Evolutionary conservation across 2,113 vertebrate genomes (phyloP), one percentile per base, ranked within the genome.

Genomic region (Lethenteron reissneri): DNA sequence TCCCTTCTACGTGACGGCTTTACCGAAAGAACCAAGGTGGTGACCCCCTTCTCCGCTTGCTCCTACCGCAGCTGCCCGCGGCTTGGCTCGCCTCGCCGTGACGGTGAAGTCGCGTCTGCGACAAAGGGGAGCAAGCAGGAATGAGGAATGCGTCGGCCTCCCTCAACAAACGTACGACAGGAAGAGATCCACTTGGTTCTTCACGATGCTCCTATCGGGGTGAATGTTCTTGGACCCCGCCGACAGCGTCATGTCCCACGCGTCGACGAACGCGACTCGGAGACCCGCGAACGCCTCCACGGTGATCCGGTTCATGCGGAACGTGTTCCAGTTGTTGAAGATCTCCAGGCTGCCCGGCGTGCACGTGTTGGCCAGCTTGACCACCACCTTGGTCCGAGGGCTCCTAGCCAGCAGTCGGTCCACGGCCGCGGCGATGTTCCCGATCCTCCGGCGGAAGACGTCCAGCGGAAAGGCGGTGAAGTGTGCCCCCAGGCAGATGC

Each of bases 391-490:
- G 9, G 77, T 56, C 1, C 19, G 64, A 1, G 73, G 56, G 70
- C 76, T 77, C 71, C 74, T 75, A 8, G 72, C 58, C 70, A 76
- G 70, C 1, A 79, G 72, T 11, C 12, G 9, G 25, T 70, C 71
- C 72, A 70, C 73, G 5, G 77, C 74, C 71, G 73, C 70, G 19
- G 12, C 58, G 21, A 76, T n/a, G 3, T 14, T 57, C 3, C 77
- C 57, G 8, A 57, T 71, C 60, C 74, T 58, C 10, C 57, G 64
- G 3, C 76, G 74, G 57, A 75, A 78, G 15, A 74, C 2, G 2
- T 60, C 59, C 2, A 72, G 21, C n/a, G 76, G 76, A n/a, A 81
- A 79, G 8, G 76, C 71, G 17, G 73, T 72, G 72, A 79, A 77
- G 71, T 74, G 75, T 56, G 76, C 75, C 58, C 76, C 78, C 69